Evolutionary conservation across 2,888 invertebrate species (phyloP), one percentile per base, ranked within the genome.

Genomic region (Agriopis leucophaearia): DNA sequence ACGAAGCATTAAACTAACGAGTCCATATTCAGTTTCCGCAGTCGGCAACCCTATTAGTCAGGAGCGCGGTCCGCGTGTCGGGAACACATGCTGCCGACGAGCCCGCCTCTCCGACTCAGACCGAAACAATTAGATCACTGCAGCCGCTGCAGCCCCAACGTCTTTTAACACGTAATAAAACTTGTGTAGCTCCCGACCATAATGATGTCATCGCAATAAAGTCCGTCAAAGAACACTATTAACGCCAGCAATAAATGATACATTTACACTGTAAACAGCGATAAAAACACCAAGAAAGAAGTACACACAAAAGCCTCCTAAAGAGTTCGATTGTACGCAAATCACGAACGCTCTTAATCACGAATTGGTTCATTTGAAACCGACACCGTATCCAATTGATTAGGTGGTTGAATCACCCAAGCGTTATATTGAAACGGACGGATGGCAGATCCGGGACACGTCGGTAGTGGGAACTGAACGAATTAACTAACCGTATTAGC

Each of bases 111-210:
- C 74, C 75, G 68, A 74, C 77, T 74, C 78, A 79, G 83, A 85
- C 82, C 83, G 86, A 87, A 90, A 89, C 89, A 90, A 90, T 91
- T 87, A 88, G 82, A 87, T 86, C 84, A 82, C 81, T 82, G 80
- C 81, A 85, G 74, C 74, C 78, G 69, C 58, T 67, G 67, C 63
- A 59, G 54, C 48, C 50, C 8, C 27, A 10, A 59, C 55, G 68
- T 81, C 82, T 82, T 78, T 83, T 74, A 83, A 84, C 85, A 84
- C 81, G 76, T 81, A 81, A 84, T 83, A 83, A 83, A 84, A 82
- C 80, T 82, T 79, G 74, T 74, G 74, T 73, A 76, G 64, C 75
- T 48, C 73, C 60, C 61, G 60, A 73, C 72, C 66, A 70, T 68
- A 69, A 70, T 73, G 66, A 75, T 69, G 74, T 72, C 71, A 69